Evolutionary conservation across 2,888 invertebrate genomes (phyloP).

Genomic region (Choreutis nemorana): DNA sequence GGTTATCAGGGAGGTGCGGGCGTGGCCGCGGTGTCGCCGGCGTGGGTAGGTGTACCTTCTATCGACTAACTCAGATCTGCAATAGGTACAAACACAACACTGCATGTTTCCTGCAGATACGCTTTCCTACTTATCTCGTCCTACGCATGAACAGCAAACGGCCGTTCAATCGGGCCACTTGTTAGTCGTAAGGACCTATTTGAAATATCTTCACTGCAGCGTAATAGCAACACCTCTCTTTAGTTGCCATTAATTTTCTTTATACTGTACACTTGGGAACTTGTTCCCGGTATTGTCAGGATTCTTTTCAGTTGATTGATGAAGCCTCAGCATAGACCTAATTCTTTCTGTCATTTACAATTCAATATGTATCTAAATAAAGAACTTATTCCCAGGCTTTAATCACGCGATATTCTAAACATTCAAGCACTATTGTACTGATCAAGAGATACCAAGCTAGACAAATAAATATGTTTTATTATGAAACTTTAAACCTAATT

Average conservation of each 20-base stretch:
- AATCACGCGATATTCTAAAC: no score
- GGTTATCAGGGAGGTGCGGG: constrained; percentile 20
- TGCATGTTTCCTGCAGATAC: constrained; percentile 9
- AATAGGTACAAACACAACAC: constrained; percentile 7
- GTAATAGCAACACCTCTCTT: constrained; percentile 14
- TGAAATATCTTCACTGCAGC: not conserved
- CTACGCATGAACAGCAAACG: constrained; percentile 17
- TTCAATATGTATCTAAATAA: no score
- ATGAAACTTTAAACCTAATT: no score
- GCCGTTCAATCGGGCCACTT: constrained; percentile 4
- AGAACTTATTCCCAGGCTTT: no score
- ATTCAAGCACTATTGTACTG: no score
- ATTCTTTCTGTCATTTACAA: no score
- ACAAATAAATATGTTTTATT: no score
- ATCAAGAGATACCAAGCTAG: no score
- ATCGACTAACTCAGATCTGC: constrained; percentile 13
- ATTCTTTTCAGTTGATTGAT: no score
- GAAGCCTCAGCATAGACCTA: no score
- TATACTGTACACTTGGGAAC: no score
- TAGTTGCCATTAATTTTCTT: constrained; percentile 13
- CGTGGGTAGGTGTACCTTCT: constrained; percentile 23
- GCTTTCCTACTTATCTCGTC: constrained; percentile 22
- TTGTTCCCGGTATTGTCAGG: no score
- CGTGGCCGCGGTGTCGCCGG: constrained; percentile 18
- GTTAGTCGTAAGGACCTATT: not conserved